Evolutionary conservation across 2,113 vertebrate genomes (phyloP), one percentile per base, ranked within the genome.

Genomic region (Aptenodytes forsteri): DNA sequence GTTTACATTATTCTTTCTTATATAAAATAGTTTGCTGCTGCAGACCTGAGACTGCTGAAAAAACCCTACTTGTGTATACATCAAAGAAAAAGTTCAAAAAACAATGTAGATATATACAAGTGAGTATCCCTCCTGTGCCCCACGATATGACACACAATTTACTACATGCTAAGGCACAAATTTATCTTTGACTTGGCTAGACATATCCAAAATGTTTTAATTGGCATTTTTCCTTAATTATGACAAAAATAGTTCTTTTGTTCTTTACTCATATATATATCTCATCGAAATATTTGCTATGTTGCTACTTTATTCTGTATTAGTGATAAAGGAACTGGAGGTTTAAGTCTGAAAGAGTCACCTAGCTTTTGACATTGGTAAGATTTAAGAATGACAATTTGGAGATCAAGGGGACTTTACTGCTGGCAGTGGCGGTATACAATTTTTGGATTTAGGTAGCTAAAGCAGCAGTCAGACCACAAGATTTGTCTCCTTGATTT

Each of bases 391-490:
- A 89, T 2, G 29, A 55, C 77, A 89, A 87, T 91, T 83, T 89
- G 69, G 76, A 94, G 87, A 95, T 95, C 87, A 97, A 95, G 72
- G 55, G 22, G 55, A 78, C 77, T 94, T 92, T 46, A 42, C 71
- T 78, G n/a, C 59, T 81, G 64, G 72, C 76, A 92, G 17, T 38
- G 15, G 30, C 70, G 42, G n/a, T 11, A 76, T 64, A 87, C 80
- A 95, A 95, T 95, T 96, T 95, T 73, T 34, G 89, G 94, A 97
- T 92, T 96, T 94, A 91, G 55, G 72, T 8, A 78, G 46, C 69
- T 87, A 66, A 86, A 92, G 72, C 80, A 91, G 47, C 83, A 95
- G 50, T 82, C 50, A 91, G 50, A 70, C 42, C 32, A 78, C 0
- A 11, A n/a, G 64, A 91, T 55, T 87, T 78, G 22, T 89, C 50